Evolutionary conservation across 2,113 vertebrate species (phyloP).

Genomic region (Ardeotis arabs): DNA sequence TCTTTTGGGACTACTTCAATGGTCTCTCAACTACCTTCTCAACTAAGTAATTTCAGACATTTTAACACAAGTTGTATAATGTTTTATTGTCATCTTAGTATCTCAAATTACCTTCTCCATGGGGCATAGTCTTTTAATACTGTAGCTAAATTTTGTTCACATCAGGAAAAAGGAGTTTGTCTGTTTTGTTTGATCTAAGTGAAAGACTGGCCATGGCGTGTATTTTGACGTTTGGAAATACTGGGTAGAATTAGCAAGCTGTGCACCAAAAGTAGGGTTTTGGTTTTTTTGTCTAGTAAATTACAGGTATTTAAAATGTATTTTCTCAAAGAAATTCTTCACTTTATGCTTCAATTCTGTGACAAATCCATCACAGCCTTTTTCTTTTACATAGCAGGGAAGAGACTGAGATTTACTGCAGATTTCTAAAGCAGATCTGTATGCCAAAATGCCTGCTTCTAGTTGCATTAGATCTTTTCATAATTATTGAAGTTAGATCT

Average conservation of each 20-base stretch:
- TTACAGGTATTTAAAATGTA: constrained; percentile 39
- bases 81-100: constrained; percentile 13
- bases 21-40: constrained; percentile 9
- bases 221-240: constrained; percentile 63
- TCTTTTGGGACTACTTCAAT: not conserved
- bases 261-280: constrained; percentile 11
- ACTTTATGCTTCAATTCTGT: not conserved
- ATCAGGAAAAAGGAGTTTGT: constrained; percentile 3
- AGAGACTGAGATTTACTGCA: not conserved
- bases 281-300: not conserved
- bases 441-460: not conserved
- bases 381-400: constrained; percentile 3
- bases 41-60: constrained; percentile 32
- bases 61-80: not conserved
- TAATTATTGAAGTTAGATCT: not conserved
- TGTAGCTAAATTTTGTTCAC: not conserved
- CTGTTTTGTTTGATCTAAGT: constrained; percentile 34
- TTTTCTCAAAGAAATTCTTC: constrained; percentile 16
- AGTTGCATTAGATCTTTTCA: not conserved
- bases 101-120: not conserved
- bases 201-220: constrained; percentile 14
- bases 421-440: not conserved
- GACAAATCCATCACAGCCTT: not conserved
- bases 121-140: not conserved
- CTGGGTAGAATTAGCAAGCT: constrained; percentile 61